Evolutionary conservation across 2,797 vertebrate genomes (phyloP).

Genomic region (Chaetophractus vellerosus): DNA sequence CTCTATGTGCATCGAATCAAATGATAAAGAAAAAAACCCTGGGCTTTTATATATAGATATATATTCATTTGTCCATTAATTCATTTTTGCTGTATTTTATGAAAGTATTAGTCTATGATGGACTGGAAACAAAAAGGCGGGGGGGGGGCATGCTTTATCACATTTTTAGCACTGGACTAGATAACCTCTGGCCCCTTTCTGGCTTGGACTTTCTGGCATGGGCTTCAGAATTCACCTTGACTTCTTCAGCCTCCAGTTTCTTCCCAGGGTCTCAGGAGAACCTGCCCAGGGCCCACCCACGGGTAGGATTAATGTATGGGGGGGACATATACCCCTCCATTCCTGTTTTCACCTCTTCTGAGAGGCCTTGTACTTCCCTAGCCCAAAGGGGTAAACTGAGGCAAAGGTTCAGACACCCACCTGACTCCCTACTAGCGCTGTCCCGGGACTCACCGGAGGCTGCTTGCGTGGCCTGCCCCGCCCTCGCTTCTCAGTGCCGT

Average conservation of each 20-base stretch:
- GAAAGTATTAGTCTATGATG: not conserved
- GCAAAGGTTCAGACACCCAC: slow-evolving; percentile 77
- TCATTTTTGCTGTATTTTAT: not conserved
- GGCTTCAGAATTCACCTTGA: not conserved
- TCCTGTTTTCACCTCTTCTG: not conserved
- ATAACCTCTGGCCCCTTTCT: not conserved
- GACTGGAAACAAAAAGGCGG: not conserved
- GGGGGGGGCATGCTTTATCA: not conserved
- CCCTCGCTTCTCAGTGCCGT: slow-evolving; percentile 95
- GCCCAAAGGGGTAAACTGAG: slow-evolving; percentile 45
- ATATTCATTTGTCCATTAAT: not conserved
- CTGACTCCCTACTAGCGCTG: slow-evolving; percentile 80
- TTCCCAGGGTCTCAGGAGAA: not conserved
- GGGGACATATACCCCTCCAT: too few species aligned
- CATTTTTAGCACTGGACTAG: not conserved
- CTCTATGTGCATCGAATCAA: accelerated
- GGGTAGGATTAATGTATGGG: accelerated
- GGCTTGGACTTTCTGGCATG: not conserved
- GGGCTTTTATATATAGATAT: accelerated
- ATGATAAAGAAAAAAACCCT: not conserved
- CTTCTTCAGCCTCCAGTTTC: not conserved
- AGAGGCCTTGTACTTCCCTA: not conserved
- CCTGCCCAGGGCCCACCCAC: accelerated
- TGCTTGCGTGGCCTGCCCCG: slow-evolving; percentile 96
- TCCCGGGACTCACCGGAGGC: slow-evolving; percentile 90